Base-by-base conservation (phyloP, 2,797 vertebrate species). In the Glyptemys insculpta region DNA sequence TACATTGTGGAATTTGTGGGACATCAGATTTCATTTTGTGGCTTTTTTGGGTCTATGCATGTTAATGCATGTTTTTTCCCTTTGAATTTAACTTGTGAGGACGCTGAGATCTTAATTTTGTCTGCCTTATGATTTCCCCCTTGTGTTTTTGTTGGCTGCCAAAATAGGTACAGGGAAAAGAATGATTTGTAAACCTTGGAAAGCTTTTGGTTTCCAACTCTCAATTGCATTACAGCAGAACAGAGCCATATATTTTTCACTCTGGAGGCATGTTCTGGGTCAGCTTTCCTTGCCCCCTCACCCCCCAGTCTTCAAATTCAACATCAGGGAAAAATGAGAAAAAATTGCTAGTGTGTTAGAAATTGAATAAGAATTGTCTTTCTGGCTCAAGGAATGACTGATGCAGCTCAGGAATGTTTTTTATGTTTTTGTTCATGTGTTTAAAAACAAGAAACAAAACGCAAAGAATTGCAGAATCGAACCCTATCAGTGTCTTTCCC, bases 1-100 rank as follows among this genome's bases (percentile, higher is more conserved):
- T 2, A 4, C 3, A 0, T 34, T 8, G 68, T 50, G 5, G 1
- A 50, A 8, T 1, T 29, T 18, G 0, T 0, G 0, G 29, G 29
- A 50, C 49, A 12, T 4, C 14, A 1, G 79, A 3, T 82, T 86
- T 78, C 6, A 50, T 27, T 81, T 79, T 4, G n/a, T 37, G 52
- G 68, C 52, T 12, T 41, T 57, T 0, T 49, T 14, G 0, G 14
- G 76, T 19, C 3, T 0, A 62, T 6, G 29, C 78, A 1, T 2
- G 2, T 72, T 25, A 1, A 0, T 1, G 0, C 0, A 0, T 50
- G 1, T 25, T 83, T 93, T 65, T 31, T 25, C 41, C 25, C 23
- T 62, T 56, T 15, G 16, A 23, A 49, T 88, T 68, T 86, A 9
- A 14, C 52, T 44, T 31, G 1, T 3, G 10, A 4, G 79, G 49